These are phyloP conservation scores for Echeneis naucrates DNA, from an alignment of 2,797 vertebrate species.

Conservation along the genomic window DNA sequence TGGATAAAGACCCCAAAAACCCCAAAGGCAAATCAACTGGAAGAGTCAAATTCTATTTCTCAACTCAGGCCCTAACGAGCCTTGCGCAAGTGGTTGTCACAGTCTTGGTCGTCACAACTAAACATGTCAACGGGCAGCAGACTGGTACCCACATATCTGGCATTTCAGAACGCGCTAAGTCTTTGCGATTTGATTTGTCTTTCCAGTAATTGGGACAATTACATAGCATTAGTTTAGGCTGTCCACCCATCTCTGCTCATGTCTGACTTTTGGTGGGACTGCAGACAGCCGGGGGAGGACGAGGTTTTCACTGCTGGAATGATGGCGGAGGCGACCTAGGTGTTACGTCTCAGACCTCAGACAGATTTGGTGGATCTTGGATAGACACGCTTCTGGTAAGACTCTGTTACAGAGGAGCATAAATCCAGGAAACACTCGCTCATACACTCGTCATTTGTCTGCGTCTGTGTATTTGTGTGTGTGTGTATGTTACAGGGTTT, in stretches of 20 bases:
- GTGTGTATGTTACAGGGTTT: constrained; percentile 23
- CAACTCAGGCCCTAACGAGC: constrained; percentile 14
- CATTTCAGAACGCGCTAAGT: constrained; percentile 8
- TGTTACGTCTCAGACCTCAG: constrained; percentile 60
- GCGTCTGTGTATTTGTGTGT: constrained; percentile 20
- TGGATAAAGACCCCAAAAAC: constrained; percentile 52
- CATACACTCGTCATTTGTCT: constrained; percentile 54
- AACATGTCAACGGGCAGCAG: constrained; percentile 39
- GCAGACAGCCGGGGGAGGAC: constrained; percentile 56
- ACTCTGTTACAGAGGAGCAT: constrained; percentile 45
- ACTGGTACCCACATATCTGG: constrained; percentile 38
- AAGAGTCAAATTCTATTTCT: constrained; percentile 54
- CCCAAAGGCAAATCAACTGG: constrained; percentile 49
- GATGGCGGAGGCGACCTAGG: constrained; percentile 47
- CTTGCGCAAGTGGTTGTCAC: constrained; percentile 58
- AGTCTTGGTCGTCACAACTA: constrained; percentile 47
- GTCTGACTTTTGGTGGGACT: constrained; percentile 57
- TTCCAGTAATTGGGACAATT: constrained; percentile 67
- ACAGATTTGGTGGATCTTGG: constrained; percentile 61
- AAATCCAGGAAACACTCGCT: constrained; percentile 70
- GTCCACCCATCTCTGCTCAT: constrained; percentile 66
- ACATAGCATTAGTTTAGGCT: constrained; percentile 54
- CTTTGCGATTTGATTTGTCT: constrained; percentile 57
- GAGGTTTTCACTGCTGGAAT: constrained; percentile 38
- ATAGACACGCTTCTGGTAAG: constrained; percentile 61